Evolutionary conservation across 2,888 invertebrate species (phyloP), one percentile per base, ranked within the genome.

Genomic region (Torymus auratus): DNA sequence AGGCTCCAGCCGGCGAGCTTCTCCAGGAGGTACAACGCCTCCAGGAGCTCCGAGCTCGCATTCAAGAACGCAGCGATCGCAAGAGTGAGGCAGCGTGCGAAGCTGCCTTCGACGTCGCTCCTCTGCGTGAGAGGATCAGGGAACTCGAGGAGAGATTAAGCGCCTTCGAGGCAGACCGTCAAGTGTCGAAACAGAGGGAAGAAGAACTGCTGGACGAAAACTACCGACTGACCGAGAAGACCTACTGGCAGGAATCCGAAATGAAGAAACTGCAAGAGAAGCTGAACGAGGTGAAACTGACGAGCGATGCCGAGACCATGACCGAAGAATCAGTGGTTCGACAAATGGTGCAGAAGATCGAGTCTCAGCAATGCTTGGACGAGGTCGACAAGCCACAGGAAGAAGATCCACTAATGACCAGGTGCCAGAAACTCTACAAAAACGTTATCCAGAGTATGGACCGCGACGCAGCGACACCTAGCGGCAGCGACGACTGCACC

Each of bases 11-110:
- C 20, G 88, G 89, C 41, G 89, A 89, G 75, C 84, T 89, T 4
- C 83, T 89, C 3, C 89, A 89, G 73, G 89, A 89, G 65, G 88
- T 89, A 2, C 88, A 89, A 55, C 87, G 89, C 65, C 84, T 89
- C 7, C 89, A 89, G 50, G 88, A 89, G 75, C 84, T 89, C 0
- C 87, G 88, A 1, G 87, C 87, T 17, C 85, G 88, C 58, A 88
- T 89, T 67, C 89, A 89, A 74, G 89, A 89, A 74, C 85, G 89
- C 80, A 83, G 58, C 20, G 82, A 69, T 64, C 84, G 72, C 20
- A 68, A 65, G 15, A 17, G 0, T 14, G 58, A 74, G 3, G 20
- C 41, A 14, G 1, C 64, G 2, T 28, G 52, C 64, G 79, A 53
- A 1, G 2, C 13, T 15, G 61, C 61, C 0, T 4, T n/a, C 13